Base-by-base conservation (phyloP, 1,140 invertebrate species). In the Acarapis woodi region DNA sequence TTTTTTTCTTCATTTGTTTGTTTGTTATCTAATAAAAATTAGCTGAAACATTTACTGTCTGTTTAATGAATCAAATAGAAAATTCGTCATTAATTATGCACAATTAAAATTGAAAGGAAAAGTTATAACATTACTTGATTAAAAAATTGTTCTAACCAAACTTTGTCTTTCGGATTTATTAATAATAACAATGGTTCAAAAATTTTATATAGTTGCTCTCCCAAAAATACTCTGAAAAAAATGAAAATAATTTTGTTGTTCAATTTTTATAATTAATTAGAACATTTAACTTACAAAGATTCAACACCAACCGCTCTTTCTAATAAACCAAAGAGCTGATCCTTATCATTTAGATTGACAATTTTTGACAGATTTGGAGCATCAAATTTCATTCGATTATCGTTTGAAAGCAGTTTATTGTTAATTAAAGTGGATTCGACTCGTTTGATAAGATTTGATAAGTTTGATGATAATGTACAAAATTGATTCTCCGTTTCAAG, bases 241-340 rank as follows among this genome's bases (percentile, higher is more conserved):
- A 31, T 35, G 38, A 34, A 43, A 20, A 41, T 37, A 28, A 19
- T 25, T 24, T 18, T n/a, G 21, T 10, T 34, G 32, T 34, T 19
- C 32, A 32, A 38, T 35, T 18, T 9, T 23, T 18, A 33, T 34
- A 23, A 20, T 29, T 1, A 16, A 23, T 3, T 28, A 2, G 31
- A 32, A 25, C 22, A 6, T 19, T 3, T 12, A 19, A 52, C 58
- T 53, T 48, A 63, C 60, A 82, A 61, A 46, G 82, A 90, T 58
- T 94, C 85, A 0, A 83, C 71, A 0, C 74, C 85, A 4, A 88
- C 73, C 21, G 87, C 68, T 44, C 85, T 62, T 51, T 85, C 78
- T 1, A 68, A 59, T 9, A 93, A 52, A 3, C 78, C 79, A 51
- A 71, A 73, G 4, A 90, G 50, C 41, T 63, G 69, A 29, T 75